Evolutionary conservation across 2,797 vertebrate genomes (phyloP), one percentile per base, ranked within the genome.

Genomic region (Diceros bicornis): DNA sequence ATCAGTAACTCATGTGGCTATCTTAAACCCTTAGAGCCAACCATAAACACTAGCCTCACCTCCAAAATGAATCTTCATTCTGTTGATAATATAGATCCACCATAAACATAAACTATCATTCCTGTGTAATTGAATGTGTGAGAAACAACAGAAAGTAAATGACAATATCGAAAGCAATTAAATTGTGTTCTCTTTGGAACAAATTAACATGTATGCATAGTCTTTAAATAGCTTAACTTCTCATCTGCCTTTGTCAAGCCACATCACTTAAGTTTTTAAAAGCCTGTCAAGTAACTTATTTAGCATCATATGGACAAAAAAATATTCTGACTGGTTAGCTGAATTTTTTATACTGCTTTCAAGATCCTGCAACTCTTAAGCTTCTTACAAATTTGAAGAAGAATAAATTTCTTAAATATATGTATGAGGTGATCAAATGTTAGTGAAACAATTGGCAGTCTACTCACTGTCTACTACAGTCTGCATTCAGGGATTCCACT

Each of bases 191-290:
- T 84, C 71, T 13, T 72, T 64, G 32, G 21, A 52, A 78, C 66
- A 97, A 62, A 82, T 86, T 55, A 77, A 84, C 44, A 88, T 74
- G 41, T 25, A 44, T 29, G 20, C 25, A 82, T 85, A 86, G 59
- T 18, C 13, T 86, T 82, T 61, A 78, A 93, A 25, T 34, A 68
- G 52, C 1, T 29, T 83, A 64, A 62, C 52, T 94, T 71, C 72
- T 81, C 11, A 79, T 17, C 20, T 79, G 9, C 21, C 68, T 88
- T 52, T 68, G 41, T 79, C 32, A 85, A 69, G 44, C 27, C 8
- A 37, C 13, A 29, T 83, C 55, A 61, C 23, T 84, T 50, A 7
- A 52, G n/a, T 59, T 93, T 89, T 66, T 62, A 62, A 95, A 94
- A 91, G 32, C 17, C 32, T 83, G 18, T 92, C 25, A 77, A 78